These are phyloP conservation scores for Phymatocera aterrima DNA, from an alignment of 2,888 invertebrate species.

Conservation along the genomic window DNA sequence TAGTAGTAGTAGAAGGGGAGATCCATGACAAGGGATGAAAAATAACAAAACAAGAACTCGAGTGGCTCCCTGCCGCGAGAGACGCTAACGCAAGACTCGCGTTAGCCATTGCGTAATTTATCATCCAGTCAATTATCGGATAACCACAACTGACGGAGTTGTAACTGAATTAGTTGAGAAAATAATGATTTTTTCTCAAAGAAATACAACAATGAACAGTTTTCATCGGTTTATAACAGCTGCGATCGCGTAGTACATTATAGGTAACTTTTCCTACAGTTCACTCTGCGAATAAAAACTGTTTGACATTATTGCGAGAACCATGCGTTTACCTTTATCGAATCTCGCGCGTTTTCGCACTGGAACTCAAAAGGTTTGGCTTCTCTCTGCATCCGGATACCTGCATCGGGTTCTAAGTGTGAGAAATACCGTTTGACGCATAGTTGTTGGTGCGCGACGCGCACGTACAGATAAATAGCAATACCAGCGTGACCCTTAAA, in stretches of 20 bases:
- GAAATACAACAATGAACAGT: not conserved
- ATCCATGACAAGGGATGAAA: conserved; percentile 45
- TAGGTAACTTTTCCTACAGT: too few relatives aligned
- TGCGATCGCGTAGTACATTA: too few relatives aligned
- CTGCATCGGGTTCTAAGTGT: not conserved
- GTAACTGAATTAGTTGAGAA: conserved; percentile 45
- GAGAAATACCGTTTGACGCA: conserved; percentile 8
- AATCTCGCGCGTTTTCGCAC: not conserved
- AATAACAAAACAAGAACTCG: conserved; percentile 45
- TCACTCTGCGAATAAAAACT: not conserved
- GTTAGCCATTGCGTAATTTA: conserved; percentile 41
- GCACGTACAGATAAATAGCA: not conserved
- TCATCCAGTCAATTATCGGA: conserved; percentile 49
- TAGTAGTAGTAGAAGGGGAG: not conserved
- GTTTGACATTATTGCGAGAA: too few relatives aligned
- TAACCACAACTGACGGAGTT: conserved; percentile 45
- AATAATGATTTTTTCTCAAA: conserved; percentile 35
- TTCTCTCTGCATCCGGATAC: not conserved
- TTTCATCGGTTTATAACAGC: not conserved
- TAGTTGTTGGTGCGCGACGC: conserved; percentile 9
- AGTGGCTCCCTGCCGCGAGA: conserved; percentile 43
- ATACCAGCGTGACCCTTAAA: not conserved
- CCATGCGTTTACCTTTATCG: too few relatives aligned
- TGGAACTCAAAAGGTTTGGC: not conserved
- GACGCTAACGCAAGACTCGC: conserved; percentile 35